Conservation (phyloP, 2,113 vertebrate species). For the Paramormyrops kingsleyae region DNA sequence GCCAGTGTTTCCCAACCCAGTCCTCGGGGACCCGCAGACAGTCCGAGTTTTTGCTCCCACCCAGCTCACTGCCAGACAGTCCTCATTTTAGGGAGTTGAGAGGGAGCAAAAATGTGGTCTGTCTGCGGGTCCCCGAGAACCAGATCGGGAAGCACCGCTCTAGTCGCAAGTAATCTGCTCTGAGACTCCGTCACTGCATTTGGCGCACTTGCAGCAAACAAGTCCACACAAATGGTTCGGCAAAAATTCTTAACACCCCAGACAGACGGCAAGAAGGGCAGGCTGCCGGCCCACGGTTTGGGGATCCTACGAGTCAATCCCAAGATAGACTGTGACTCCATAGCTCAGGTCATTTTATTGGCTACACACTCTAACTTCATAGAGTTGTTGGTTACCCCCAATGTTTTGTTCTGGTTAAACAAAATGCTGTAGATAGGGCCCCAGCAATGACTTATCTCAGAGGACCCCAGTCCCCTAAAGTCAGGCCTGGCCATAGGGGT, state of each 20-base stretch:
- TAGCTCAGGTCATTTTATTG: background rate
- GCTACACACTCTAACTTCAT: background rate
- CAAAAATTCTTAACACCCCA: background rate
- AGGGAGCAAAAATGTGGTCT: background rate
- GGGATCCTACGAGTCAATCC: background rate
- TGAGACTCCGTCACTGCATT: background rate
- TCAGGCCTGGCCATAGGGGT: background rate
- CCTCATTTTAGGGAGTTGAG: background rate
- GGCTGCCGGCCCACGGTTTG: background rate
- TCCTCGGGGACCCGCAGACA: background rate
- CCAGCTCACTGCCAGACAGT: background rate
- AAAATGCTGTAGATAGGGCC: background rate
- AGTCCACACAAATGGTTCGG: background rate
- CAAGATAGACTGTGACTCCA: background rate
- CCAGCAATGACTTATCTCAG: background rate
- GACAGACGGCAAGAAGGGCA: background rate
- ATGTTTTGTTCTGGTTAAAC: background rate
- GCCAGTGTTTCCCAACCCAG: background rate
- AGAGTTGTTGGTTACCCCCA: background rate
- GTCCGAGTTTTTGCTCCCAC: background rate
- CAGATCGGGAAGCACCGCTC: background rate
- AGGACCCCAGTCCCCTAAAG: background rate
- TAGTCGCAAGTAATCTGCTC: background rate
- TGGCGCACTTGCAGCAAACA: background rate
- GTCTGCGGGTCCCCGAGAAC: background rate